Evolutionary conservation across 2,797 vertebrate genomes (phyloP).

Genomic region (Erithacus rubecula): DNA sequence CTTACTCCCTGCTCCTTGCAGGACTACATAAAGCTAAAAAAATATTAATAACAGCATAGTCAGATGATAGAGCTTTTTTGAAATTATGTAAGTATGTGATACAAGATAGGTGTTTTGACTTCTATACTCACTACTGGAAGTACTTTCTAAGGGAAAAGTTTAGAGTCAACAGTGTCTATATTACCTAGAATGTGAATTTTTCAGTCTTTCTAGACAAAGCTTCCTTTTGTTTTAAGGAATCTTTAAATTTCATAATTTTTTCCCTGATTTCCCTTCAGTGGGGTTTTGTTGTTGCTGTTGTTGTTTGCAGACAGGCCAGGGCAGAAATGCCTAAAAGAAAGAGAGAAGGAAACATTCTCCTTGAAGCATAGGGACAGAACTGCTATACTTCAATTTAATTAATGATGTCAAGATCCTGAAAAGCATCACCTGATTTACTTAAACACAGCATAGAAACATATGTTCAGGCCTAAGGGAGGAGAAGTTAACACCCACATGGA

Average conservation of each 20-base stretch:
- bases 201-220: not conserved
- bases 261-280: not conserved
- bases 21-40: not conserved
- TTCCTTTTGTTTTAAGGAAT: not conserved
- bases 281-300: too few relatives aligned
- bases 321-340: not conserved
- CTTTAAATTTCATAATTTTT: not conserved
- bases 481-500: not conserved
- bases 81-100: not conserved
- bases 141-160: not conserved
- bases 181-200: not conserved
- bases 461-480: not conserved
- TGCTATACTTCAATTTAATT: not conserved
- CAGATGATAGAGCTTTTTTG: not conserved
- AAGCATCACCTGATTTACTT: not conserved
- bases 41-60: accelerated
- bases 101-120: not conserved
- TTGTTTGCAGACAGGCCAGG: not conserved
- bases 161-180: not conserved
- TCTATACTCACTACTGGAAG: not conserved
- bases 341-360: not conserved
- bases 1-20: not conserved
- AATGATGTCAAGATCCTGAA: not conserved
- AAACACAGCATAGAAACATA: not conserved
- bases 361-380: not conserved